These are phyloP conservation scores for Plumapathes pennacea DNA, from an alignment of 92 coral and sea anemone genomes.

Conservation along the genomic window DNA sequence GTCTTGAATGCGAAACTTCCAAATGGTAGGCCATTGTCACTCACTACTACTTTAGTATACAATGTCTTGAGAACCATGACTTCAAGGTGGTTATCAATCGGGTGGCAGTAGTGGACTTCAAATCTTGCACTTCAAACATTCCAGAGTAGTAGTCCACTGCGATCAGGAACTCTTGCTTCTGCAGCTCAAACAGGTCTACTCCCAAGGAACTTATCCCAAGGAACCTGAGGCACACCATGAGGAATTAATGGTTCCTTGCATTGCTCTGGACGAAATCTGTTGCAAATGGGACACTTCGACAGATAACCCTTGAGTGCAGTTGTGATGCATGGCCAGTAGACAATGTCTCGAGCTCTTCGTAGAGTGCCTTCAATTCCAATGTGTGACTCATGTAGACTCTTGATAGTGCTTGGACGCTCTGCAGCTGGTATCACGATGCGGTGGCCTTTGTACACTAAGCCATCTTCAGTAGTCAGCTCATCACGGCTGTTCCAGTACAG, in stretches of 20 bases:
- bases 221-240: conserved; percentile 8
- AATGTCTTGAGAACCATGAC: too few relatives aligned
- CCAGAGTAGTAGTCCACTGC: too few relatives aligned
- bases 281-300: conserved; percentile 32
- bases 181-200: conserved; percentile 18
- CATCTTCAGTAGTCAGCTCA: conserved; percentile 41
- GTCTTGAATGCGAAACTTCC: too few relatives aligned
- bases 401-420: conserved; percentile 6
- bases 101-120: too few relatives aligned
- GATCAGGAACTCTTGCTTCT: conserved; percentile 5
- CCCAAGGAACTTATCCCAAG: conserved; percentile 38
- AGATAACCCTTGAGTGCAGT: conserved; percentile 30
- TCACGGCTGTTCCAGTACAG: conserved; percentile 35
- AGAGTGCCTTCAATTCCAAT: conserved; percentile 5
- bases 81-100: too few relatives aligned
- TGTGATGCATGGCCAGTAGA: conserved; percentile 25
- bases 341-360: conserved; percentile 19
- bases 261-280: conserved; percentile 29
- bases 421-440: conserved; percentile 16
- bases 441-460: conserved; percentile 30
- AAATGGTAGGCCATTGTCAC: too few relatives aligned
- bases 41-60: too few relatives aligned
- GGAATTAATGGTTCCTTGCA: conserved; percentile 34
- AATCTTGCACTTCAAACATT: too few relatives aligned
- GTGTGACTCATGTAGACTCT: conserved; percentile 11